Evolutionary conservation across 2,797 vertebrate genomes (phyloP).

Genomic region (Mallotus villosus): DNA sequence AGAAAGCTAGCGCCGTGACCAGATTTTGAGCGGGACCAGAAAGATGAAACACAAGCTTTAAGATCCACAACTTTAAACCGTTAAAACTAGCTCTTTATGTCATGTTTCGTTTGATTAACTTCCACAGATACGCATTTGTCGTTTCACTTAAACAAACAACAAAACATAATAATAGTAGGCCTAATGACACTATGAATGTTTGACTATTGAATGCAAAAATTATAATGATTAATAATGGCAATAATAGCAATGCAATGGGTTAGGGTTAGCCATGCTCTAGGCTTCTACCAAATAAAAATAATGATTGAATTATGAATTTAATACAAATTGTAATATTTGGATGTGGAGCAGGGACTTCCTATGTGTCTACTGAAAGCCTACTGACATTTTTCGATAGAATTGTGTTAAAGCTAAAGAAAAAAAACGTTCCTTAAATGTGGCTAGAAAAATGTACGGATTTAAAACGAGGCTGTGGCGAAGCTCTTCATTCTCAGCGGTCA

Average conservation of each 20-base stretch:
- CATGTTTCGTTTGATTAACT: constrained; percentile 1
- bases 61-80: constrained; percentile 77
- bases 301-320: neutral
- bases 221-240: neutral
- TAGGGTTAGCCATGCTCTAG: neutral
- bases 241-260: neutral
- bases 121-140: constrained; percentile 29
- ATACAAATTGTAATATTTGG: too few species aligned
- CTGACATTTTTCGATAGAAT: neutral
- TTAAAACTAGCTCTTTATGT: constrained; percentile 50
- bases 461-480: neutral
- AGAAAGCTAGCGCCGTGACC: constrained; percentile 64
- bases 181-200: constrained; percentile 22
- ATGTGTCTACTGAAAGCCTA: neutral
- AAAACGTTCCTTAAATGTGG: neutral
- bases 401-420: neutral
- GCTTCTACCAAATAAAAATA: too few species aligned
- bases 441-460: neutral
- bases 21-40: constrained; percentile 63
- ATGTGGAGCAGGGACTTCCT: neutral
- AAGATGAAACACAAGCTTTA: constrained; percentile 69
- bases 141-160: neutral
- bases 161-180: constrained; percentile 8
- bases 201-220: neutral
- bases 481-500: neutral